These are phyloP conservation scores for Botrylloides violaceus DNA, from an alignment of 23 tunicate species.

Conservation along the genomic window DNA sequence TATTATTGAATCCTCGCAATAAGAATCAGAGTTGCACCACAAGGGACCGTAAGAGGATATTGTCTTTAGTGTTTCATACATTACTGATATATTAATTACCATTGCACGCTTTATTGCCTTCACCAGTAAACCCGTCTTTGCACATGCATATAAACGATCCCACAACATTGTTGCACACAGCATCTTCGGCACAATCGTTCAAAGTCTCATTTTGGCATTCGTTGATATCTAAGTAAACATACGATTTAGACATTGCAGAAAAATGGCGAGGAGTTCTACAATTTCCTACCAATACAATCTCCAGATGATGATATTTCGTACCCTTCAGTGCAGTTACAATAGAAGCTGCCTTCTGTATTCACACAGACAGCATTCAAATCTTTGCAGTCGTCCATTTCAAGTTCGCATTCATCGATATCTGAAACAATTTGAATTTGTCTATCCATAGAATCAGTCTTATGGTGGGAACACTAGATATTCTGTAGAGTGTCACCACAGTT, in stretches of 20 bases:
- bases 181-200: background rate
- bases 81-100: slow-evolving; percentile 18
- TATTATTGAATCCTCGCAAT: too few species aligned
- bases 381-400: slow-evolving; percentile 19
- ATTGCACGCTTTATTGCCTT: slow-evolving; percentile 30
- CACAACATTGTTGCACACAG: slow-evolving; percentile 20
- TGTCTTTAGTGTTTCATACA: too few species aligned
- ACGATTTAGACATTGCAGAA: background rate
- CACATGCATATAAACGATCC: slow-evolving; percentile 40
- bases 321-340: slow-evolving; percentile 13
- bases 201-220: slow-evolving; percentile 21
- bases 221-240: slow-evolving; percentile 26
- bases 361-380: slow-evolving; percentile 8
- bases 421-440: too few species aligned
- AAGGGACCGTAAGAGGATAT: too few species aligned
- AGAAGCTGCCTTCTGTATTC: slow-evolving; percentile 14
- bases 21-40: too few species aligned
- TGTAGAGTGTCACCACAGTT: too few species aligned
- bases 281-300: background rate
- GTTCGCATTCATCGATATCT: slow-evolving; percentile 7
- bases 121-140: slow-evolving; percentile 25
- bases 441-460: too few species aligned
- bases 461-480: too few species aligned
- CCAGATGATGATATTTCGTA: background rate
- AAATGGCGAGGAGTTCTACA: background rate